Conservation (phyloP, 2,888 invertebrate species). For the Erebia ligea region DNA sequence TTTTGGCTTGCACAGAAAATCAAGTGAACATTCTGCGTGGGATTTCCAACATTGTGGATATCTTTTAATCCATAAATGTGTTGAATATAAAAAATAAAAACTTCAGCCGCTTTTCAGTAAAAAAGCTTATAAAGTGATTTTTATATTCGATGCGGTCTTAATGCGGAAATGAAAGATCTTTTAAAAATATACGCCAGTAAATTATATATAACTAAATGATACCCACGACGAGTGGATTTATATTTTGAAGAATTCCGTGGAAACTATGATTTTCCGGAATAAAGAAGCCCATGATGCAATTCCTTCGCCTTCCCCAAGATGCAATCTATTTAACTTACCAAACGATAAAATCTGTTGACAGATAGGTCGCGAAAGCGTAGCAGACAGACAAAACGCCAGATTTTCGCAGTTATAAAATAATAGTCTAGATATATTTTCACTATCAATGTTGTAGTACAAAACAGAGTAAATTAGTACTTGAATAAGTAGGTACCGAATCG, state of each 20-base stretch:
- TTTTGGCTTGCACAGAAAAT: conserved; percentile 3
- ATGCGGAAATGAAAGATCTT: neutral
- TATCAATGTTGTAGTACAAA: conserved; percentile 1
- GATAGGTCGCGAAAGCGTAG: no score
- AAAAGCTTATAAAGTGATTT: neutral
- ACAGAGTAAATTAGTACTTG: neutral
- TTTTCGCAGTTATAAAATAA: neutral
- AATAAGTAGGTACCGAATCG: no score
- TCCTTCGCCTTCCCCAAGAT: no score
- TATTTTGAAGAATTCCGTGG: no score
- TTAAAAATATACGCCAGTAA: neutral
- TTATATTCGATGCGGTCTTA: neutral
- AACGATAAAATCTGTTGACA: no score
- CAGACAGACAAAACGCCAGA: no score
- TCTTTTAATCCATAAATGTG: conserved; percentile 1
- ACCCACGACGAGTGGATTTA: no score
- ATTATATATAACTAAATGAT: no score
- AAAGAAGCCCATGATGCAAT: no score
- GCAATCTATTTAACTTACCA: no score
- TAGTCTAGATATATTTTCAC: neutral
- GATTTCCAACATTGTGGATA: conserved; percentile 9
- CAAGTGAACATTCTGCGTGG: neutral
- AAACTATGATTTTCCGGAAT: no score
- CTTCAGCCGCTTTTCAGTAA: neutral
- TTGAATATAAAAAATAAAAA: neutral